Evolutionary conservation across 2,797 vertebrate species (phyloP).

Genomic region (Calcarius lapponicus): DNA sequence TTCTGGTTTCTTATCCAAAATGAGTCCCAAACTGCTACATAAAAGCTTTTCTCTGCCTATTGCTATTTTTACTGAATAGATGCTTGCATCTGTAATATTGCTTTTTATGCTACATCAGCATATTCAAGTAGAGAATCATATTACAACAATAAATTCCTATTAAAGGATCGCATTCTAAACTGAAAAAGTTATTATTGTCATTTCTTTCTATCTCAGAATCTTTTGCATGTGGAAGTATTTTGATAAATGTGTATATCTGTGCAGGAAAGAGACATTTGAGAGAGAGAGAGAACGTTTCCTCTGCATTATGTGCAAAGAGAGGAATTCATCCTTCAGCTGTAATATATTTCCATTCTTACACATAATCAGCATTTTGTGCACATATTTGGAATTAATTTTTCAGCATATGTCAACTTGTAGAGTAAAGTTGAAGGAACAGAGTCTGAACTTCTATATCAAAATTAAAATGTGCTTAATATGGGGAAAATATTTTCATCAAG

Average conservation of each 20-base stretch:
- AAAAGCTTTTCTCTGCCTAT: not conserved
- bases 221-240: not conserved
- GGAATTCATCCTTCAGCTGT: not conserved
- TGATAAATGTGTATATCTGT: slow-evolving; percentile 1
- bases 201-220: not conserved
- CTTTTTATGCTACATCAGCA: slow-evolving; percentile 1
- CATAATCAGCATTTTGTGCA: slow-evolving; percentile 9
- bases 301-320: not conserved
- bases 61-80: not conserved
- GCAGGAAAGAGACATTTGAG: not conserved
- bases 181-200: not conserved
- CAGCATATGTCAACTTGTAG: not conserved
- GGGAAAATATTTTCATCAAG: not conserved
- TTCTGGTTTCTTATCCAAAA: not conserved
- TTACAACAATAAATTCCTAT: not conserved
- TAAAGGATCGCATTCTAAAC: not conserved
- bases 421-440: not conserved
- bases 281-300: not conserved
- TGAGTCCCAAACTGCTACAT: not conserved
- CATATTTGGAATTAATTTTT: slow-evolving; percentile 38
- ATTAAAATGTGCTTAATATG: not conserved
- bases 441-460: not conserved
- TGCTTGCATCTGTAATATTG: not conserved
- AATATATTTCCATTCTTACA: slow-evolving; percentile 15
- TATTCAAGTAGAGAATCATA: not conserved